Base-by-base conservation (phyloP, 2,888 invertebrate species). In the Hyppa rectilinea region DNA sequence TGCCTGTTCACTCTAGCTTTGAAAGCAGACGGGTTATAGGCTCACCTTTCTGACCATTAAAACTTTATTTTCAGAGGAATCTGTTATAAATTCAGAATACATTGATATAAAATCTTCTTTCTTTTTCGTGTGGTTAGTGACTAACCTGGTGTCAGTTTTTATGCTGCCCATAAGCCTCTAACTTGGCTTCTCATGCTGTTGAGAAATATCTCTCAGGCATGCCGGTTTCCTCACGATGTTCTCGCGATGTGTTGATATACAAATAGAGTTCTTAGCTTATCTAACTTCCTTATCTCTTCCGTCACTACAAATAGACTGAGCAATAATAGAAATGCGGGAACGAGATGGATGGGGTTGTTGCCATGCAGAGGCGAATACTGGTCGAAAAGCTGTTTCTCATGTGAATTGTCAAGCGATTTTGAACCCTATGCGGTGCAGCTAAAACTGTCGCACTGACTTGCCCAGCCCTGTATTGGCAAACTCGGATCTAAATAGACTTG, bases 401-500 rank as follows among this genome's bases (percentile, higher is more conserved):
- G 14, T 17, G 23, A 40, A 31, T 20, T 26, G 26, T 29, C 58
- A 40, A 29, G 40, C 20, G 26, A 58, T 29, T 58, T n/a, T 58
- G 29, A 59, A 29, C 58, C 29, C 4, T 14, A 9, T 59, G 29
- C 14, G 14, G 9, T 29, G 14, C 7, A 9, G 14, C 12, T 63
- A 23, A 36, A 63, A 38, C 14, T 64, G n/a, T 23, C 36, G 29
- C 45, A 26, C 34, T 29, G 17, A n/a, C 34, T 10, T 20, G 10
- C 9, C 34, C 14, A 10, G 34, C 9, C 26, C 17, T 43, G 20
- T 53, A 43, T 14, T 53, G 29, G 29, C 31, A 47, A 45, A 0
- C 12, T 20, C 9, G 7, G 14, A 34, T 34, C 38, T 10, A 69
- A 68, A 68, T 45, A 40, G 9, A 49, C 50, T 50, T 23, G 29